These are phyloP conservation scores for Piscicola geometra DNA, from an alignment of 2,888 invertebrate genomes.

Conservation along the genomic window DNA sequence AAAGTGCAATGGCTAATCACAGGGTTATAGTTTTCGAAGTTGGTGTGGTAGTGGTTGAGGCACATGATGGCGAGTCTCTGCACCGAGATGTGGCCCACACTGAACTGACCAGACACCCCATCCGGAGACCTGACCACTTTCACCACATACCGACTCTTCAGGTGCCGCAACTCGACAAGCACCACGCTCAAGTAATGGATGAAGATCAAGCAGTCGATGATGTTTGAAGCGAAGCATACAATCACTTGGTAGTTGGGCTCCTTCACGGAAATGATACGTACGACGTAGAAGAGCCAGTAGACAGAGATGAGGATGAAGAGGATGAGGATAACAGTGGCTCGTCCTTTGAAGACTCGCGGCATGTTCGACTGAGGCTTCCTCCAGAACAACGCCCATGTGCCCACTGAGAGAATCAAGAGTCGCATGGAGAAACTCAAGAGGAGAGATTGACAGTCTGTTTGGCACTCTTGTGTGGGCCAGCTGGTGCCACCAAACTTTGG, in stretches of 20 bases:
- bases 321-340: constrained; percentile 78
- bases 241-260: constrained; percentile 69
- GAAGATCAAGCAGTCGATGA: constrained; percentile 86
- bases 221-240: constrained; percentile 84
- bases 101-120: constrained; percentile 82
- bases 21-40: constrained; percentile 82
- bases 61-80: constrained; percentile 74
- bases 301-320: constrained; percentile 89
- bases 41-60: constrained; percentile 89
- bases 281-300: constrained; percentile 96
- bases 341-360: constrained; percentile 84
- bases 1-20: no score
- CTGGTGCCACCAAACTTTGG: constrained; percentile 70
- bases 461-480: constrained; percentile 46
- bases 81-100: constrained; percentile 53
- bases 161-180: constrained; percentile 83
- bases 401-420: constrained; percentile 77
- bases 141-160: constrained; percentile 73
- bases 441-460: constrained; percentile 68
- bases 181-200: constrained; percentile 90
- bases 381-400: constrained; percentile 86
- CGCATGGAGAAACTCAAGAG: constrained; percentile 86
- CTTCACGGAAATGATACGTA: constrained; percentile 64
- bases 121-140: constrained; percentile 85
- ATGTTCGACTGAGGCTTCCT: constrained; percentile 77